phyloP scores from a whole-genome alignment of 2,797 vertebrate species.

The Gallinago nigripennis region DNA sequence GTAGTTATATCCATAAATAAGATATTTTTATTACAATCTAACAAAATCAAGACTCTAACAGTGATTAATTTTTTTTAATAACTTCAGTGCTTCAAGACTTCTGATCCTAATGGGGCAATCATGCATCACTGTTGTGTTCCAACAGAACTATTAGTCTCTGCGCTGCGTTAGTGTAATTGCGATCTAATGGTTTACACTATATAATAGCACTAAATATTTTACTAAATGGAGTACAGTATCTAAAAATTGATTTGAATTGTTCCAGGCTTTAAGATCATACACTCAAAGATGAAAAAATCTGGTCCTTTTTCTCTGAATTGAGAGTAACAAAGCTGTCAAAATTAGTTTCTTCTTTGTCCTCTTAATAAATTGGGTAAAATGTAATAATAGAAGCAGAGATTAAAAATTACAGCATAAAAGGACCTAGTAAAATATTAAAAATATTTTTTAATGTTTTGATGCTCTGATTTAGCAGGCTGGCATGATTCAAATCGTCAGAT shows the following conservation, averaged over 20 bases:
- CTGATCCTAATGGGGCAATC: constrained; percentile 71
- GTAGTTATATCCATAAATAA: constrained; percentile 44
- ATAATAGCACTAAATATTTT: constrained; percentile 77
- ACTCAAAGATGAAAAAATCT: constrained; percentile 25
- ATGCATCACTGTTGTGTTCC: constrained; percentile 67
- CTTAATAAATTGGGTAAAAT: neutral
- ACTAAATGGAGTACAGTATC: constrained; percentile 64
- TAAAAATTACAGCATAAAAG: neutral
- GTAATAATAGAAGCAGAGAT: neutral
- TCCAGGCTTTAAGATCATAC: constrained; percentile 40
- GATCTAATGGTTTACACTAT: constrained; percentile 70
- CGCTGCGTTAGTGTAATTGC: constrained; percentile 68
- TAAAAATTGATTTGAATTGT: constrained; percentile 72
- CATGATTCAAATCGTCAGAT: neutral
- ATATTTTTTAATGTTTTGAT: neutral
- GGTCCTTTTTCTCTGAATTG: neutral
- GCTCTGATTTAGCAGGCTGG: neutral
- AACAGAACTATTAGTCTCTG: constrained; percentile 69
- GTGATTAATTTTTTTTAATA: constrained; percentile 77
- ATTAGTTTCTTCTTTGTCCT: neutral
- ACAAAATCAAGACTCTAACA: constrained; percentile 66
- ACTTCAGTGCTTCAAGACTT: constrained; percentile 65
- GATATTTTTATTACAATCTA: constrained; percentile 64
- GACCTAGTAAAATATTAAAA: neutral
- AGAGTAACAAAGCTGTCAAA: constrained; percentile 22